Evolutionary conservation across 2,113 vertebrate genomes (phyloP), one percentile per base, ranked within the genome.

Genomic region (Melozone crissalis): DNA sequence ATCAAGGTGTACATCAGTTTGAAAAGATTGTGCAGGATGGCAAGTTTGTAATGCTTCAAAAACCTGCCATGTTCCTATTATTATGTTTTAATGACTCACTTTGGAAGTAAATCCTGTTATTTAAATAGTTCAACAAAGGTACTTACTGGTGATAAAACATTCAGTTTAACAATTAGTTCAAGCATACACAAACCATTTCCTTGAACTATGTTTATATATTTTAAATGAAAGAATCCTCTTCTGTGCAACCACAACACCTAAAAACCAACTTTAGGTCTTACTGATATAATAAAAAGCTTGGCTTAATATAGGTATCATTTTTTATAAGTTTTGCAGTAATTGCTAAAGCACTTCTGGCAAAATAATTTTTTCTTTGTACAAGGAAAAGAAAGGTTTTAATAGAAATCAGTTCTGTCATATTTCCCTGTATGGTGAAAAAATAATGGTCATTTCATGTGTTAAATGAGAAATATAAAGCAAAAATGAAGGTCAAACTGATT

Each of bases 401-500:
- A 89, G 84, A 86, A 96, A 92, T 67, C 41, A 28, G 55, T 95
- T 97, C 94, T 88, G 63, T 96, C 82, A 67, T 95, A 87, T 97
- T 97, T 98, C 97, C 88, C 95, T 96, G 90, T 93, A 92, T 49
- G 37, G 95, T 91, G 67, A 94, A 96, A 96, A 98, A 97, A 97
- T 95, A 96, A 97, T 98, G 96, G 98, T 98, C 97, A 98, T 98
- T 98, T 98, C 98, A 98, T 94, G 96, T 98, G 97, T 97, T 98
- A 98, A 98, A 97, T 98, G 98, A 98, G 98, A 98, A 99, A 99
- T 98, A 98, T 98, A 98, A 98, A 98, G 97, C 95, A 97, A 98
- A 97, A 98, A 98, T 98, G 98, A 99, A 99, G 99, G 98, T 99
- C 99, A 99, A 96, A 98, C 97, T 98, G 98, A 98, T 98, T 98